These are phyloP conservation scores for Heterotis niloticus DNA, from an alignment of 2,113 vertebrate genomes.

Conservation along the genomic window DNA sequence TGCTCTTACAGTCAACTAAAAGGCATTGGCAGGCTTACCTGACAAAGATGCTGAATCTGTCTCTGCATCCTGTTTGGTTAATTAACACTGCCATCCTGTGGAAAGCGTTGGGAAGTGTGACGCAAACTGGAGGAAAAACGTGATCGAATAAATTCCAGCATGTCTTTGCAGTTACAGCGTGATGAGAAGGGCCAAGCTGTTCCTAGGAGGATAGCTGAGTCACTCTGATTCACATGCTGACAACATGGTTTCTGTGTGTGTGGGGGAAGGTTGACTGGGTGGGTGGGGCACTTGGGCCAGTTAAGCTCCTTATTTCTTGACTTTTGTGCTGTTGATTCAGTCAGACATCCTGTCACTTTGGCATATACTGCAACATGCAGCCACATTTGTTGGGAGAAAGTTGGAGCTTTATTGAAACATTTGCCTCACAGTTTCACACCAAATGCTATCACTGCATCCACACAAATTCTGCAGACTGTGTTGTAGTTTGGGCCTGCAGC, in stretches of 20 bases:
- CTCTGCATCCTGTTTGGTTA: neutral
- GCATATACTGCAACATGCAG: neutral
- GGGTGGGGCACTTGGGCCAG: neutral
- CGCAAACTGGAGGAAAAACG: neutral
- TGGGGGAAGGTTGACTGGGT: neutral
- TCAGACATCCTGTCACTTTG: neutral
- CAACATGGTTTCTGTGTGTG: neutral
- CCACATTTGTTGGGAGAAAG: no score
- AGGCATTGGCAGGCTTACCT: neutral
- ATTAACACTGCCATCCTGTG: slow-evolving; percentile 19
- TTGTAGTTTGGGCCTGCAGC: no score
- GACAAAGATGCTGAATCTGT: neutral
- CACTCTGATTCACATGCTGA: neutral
- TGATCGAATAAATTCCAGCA: neutral
- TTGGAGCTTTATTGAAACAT: no score
- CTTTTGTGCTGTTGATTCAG: neutral
- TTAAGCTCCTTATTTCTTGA: neutral
- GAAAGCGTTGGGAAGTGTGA: neutral
- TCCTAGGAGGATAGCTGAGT: neutral
- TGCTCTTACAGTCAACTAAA: neutral
- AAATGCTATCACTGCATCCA: no score
- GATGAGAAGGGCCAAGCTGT: neutral
- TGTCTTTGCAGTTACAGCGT: neutral
- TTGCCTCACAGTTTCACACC: no score
- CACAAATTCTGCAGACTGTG: no score